Base-by-base conservation (phyloP, 2,888 invertebrate genomes). In the Aleiodes alternator region DNA sequence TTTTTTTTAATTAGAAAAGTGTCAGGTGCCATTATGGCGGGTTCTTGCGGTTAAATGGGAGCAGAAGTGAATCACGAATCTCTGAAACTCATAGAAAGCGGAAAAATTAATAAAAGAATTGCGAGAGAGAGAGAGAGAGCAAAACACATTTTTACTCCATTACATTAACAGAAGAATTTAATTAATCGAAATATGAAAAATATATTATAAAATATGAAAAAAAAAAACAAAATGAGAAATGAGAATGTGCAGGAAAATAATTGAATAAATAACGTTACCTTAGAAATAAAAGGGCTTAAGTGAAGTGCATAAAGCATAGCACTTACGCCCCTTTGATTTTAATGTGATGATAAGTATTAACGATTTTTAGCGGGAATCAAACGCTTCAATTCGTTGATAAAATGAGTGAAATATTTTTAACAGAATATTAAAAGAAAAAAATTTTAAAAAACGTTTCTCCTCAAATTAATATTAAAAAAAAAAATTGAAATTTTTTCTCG, bases 1-100 rank as follows among this genome's bases (percentile, higher is more conserved):
- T 61, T 69, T 9, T 56, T 51, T 61, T 68, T 51, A 68, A 72
- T 74, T 76, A 59, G 66, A 12, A 73, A 61, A 11, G 57, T 64
- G 64, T 64, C 64, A 64, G 43, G 34, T 5, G 38, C 59, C 38
- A 3, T 48, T 48, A 48, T 7, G 43, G 64, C 48, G 59, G 59
- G 59, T 59, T 59, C 59, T 59, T 59, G 59, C 38, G 59, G 38
- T 59, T 59, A 59, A 34, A 59, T 59, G 59, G 11, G 29, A 29
- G 48, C 43, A 43, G 43, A 43, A 43, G 43, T 43, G 29, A 14
- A 38, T 34, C 34, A 34, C 23, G 23, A 23, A 23, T 23, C 23
- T 23, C 23, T 23, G 23, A 23, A 23, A 23, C 23, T 23, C n/a
- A 56, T 14, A 23, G 8, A 61, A 8, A 38, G 8, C 1, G 38